phyloP scores from a whole-genome alignment of 2,113 vertebrate species.

The Atlantisia rogersi region DNA sequence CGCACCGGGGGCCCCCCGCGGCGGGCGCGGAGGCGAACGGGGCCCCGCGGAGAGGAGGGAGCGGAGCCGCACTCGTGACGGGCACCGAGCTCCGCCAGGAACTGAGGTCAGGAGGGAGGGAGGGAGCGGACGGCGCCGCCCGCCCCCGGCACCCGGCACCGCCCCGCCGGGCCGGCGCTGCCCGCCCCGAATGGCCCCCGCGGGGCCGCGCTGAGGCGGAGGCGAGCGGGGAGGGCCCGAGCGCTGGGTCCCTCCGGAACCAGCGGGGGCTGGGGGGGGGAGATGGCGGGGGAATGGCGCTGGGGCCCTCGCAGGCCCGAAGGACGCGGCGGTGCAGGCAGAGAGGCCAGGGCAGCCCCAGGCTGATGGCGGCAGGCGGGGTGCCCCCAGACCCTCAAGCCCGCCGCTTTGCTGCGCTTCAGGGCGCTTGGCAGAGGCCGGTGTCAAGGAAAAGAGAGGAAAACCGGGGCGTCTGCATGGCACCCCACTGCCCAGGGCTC shows the following conservation, averaged over 20 bases:
- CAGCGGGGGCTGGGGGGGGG: too few species aligned
- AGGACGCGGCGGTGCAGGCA: neutral
- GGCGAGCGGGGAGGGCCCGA: too few species aligned
- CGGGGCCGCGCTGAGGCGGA: neutral
- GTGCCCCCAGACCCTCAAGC: too few species aligned
- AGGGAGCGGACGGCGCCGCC: neutral
- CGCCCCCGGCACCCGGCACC: neutral
- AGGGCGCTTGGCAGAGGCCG: neutral
- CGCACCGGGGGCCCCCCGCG: neutral
- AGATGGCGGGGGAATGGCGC: too few species aligned
- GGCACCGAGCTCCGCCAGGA: neutral
- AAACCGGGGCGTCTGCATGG: fast-evolving
- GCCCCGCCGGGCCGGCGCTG: neutral
- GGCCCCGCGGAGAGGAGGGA: neutral
- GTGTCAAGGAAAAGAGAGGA: neutral
- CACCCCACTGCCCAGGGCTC: neutral
- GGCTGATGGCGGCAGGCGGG: too few species aligned
- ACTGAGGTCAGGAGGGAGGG: slow-evolving; percentile 65
- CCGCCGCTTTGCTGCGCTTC: too few species aligned
- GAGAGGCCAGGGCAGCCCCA: neutral
- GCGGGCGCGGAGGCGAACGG: neutral
- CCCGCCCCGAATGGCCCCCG: neutral
- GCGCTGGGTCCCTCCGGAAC: too few species aligned
- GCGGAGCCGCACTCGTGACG: neutral
- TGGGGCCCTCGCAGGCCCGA: too few species aligned